A percentile compares a stretch with the other conserved stretches of the same genome.
Conservation (phyloP, 2,797 vertebrate species). For the Paguma larvata region DNA sequence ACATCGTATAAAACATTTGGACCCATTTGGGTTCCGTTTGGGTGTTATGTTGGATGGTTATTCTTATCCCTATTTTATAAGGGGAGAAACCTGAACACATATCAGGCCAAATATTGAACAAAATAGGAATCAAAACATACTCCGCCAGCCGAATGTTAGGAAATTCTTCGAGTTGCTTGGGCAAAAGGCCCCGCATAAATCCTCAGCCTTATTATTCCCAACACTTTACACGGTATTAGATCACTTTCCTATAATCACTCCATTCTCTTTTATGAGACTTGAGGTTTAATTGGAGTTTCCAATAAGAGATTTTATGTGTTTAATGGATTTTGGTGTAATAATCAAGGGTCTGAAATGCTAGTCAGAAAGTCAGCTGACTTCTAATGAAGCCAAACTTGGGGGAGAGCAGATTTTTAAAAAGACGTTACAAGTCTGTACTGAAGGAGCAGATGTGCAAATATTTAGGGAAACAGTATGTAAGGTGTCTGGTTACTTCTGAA, state of each 20-base stretch:
- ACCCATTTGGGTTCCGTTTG: neutral
- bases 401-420: conserved; percentile 45
- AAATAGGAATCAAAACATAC: conserved; percentile 15
- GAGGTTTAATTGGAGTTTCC: conserved; percentile 76
- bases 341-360: conserved; percentile 63
- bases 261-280: conserved; percentile 77
- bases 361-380: conserved; percentile 63
- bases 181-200: neutral
- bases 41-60: neutral
- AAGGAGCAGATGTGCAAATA: neutral
- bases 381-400: conserved; percentile 62
- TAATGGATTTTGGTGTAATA: conserved; percentile 76
- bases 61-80: neutral
- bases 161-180: conserved; percentile 16
- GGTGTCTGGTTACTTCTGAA: conserved; percentile 13
- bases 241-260: conserved; percentile 70
- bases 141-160: neutral
- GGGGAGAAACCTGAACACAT: neutral
- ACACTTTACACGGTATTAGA: conserved; percentile 30
- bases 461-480: neutral
- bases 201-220: conserved; percentile 37
- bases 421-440: neutral
- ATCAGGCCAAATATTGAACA: neutral
- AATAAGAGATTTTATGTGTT: conserved; percentile 79
- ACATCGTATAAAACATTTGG: neutral